Percentiles rank a stretch among this genome's conserved stretches.
phyloP scores from a whole-genome alignment of 64 coral and sea anemone species.

The Porites lutea region DNA sequence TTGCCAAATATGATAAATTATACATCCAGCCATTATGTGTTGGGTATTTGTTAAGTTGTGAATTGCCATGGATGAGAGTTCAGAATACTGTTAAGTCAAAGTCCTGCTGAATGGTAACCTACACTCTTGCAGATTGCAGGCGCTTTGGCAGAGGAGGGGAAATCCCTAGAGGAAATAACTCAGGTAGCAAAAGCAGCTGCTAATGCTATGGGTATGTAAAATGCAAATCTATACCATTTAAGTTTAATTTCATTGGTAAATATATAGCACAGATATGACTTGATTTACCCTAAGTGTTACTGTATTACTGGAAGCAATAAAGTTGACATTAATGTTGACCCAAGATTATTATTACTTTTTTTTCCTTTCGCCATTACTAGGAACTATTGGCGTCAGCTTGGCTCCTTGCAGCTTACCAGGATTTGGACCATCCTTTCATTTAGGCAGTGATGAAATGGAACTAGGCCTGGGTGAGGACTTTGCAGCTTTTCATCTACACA shows the following conservation, averaged over 20 bases:
- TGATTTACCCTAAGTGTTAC: too few species aligned
- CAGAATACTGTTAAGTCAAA: too few species aligned
- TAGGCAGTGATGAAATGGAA: slow-evolving; percentile 96
- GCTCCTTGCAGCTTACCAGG: slow-evolving; percentile 88
- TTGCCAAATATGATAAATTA: too few species aligned
- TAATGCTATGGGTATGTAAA: slow-evolving; percentile 85
- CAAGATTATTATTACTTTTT: not conserved
- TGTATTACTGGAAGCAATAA: too few species aligned
- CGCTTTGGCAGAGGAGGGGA: slow-evolving; percentile 90
- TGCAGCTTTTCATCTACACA: too few species aligned
- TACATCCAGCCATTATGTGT: too few species aligned
- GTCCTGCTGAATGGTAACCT: too few species aligned
- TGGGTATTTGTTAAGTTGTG: too few species aligned
- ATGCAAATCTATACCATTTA: not conserved
- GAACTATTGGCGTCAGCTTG: slow-evolving; percentile 94
- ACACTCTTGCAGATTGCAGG: slow-evolving; percentile 80
- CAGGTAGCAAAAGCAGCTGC: slow-evolving; percentile 62
- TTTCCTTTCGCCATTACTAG: slow-evolving; percentile 17
- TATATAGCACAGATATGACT: too few species aligned
- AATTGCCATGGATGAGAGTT: too few species aligned
- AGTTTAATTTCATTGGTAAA: too few species aligned
- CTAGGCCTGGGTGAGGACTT: slow-evolving; percentile 83
- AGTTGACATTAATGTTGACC: too few species aligned
- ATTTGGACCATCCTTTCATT: slow-evolving; percentile 82
- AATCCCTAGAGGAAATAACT: slow-evolving; percentile 79